Percentiles rank a stretch among this genome's conserved stretches.
Evolutionary conservation across 2,113 vertebrate species (phyloP).

Genomic region (Ciconia stormi): DNA sequence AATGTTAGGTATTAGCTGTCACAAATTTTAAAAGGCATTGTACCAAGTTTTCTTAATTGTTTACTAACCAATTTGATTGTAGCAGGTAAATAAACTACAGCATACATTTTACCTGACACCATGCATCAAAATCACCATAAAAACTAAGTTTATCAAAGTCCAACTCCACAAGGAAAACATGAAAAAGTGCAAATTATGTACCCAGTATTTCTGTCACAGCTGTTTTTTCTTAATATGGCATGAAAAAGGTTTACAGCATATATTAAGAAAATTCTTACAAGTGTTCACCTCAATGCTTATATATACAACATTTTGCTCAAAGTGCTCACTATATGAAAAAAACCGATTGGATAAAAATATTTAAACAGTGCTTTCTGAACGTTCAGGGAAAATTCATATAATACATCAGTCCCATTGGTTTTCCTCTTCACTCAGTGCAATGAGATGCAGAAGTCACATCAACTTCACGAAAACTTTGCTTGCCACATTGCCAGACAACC

Average conservation of each 20-base stretch:
- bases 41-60: constrained; percentile 62
- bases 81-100: constrained; percentile 64
- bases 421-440: constrained; percentile 61
- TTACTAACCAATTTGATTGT: constrained; percentile 69
- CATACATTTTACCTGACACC: constrained; percentile 67
- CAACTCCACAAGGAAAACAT: constrained; percentile 72
- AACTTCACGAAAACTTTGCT: not conserved
- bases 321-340: constrained; percentile 77
- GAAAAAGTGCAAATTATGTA: constrained; percentile 79
- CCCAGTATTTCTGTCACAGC: constrained; percentile 69
- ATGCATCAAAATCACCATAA: constrained; percentile 76
- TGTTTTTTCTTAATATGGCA: constrained; percentile 68
- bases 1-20: constrained; percentile 66
- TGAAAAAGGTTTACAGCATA: constrained; percentile 73
- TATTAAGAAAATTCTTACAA: constrained; percentile 73
- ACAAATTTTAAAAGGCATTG: constrained; percentile 71
- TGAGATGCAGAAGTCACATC: constrained; percentile 30
- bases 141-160: constrained; percentile 80
- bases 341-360: constrained; percentile 63
- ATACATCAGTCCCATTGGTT: constrained; percentile 31
- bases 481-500: not conserved
- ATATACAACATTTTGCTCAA: constrained; percentile 76
- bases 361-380: constrained; percentile 66
- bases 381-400: constrained; percentile 28
- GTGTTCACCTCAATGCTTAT: constrained; percentile 69